Conservation (phyloP, 2,888 invertebrate genomes). For the Stenichneumon culpator region DNA sequence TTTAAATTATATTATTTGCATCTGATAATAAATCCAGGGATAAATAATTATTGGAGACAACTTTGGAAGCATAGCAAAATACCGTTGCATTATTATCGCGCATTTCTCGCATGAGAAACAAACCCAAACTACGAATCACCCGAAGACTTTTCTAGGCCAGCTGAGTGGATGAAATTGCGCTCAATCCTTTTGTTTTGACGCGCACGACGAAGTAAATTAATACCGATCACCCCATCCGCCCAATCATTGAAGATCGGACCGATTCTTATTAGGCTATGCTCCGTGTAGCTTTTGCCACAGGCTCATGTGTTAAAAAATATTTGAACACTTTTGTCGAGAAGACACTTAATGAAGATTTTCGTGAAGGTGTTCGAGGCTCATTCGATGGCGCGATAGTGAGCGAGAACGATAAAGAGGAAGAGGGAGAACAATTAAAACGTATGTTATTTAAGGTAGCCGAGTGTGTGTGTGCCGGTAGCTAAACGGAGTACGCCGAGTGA, state of each 20-base stretch:
- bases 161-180: neutral
- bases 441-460: constrained; percentile 68
- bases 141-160: neutral
- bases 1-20: neutral
- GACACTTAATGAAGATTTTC: constrained; percentile 36
- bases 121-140: neutral
- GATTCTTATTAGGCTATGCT: neutral
- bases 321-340: neutral
- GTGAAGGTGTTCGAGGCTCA: neutral
- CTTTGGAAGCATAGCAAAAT: neutral
- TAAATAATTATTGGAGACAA: neutral
- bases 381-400: neutral
- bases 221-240: neutral
- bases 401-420: neutral
- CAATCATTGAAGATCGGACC: neutral
- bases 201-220: neutral
- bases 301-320: neutral
- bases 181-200: neutral
- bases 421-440: constrained; percentile 76
- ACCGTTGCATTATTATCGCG: neutral
- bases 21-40: neutral
- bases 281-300: neutral
- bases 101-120: neutral
- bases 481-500: constrained; percentile 62
- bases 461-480: constrained; percentile 72